Evolutionary conservation across 2,888 invertebrate species (phyloP), one percentile per base, ranked within the genome.

Genomic region (Agrilus cyanescens): DNA sequence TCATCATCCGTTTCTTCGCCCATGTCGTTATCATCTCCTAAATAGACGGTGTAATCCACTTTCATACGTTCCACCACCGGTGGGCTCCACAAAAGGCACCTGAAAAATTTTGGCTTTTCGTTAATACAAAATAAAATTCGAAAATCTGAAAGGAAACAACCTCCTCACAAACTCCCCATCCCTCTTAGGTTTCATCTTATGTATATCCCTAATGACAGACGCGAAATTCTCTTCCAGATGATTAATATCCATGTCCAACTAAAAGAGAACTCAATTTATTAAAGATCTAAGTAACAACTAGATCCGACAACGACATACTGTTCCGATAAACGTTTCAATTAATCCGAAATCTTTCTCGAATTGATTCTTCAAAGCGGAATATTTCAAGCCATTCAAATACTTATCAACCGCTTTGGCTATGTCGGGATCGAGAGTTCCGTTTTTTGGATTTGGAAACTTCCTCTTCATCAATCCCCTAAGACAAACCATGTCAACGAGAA

Each of bases 381-480:
- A 88, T 55, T 76, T 78, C 3, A 89, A 70, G 2, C 89, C 89
- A 40, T 76, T 68, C 0, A 77, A 67, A 52, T 82, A 82, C 55
- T 75, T 80, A 35, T 66, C 62, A 12, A 89, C 76, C 56, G 83
- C 65, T 3, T 61, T 66, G 0, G 59, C 62, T 1, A 90, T 61
- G 62, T 90, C 75, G 1, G 68, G 49, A 41, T 80, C 78, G 14
- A 91, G 58, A 1, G 83, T 85, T 32, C 85, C 87, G 32, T 55
- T 50, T 55, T 71, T 72, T 0, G 76, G 65, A 54, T 73, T 82
- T 0, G 91, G 91, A 63, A 87, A 88, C 54, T 76, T 78, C 47
- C 69, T 76, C 56, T 82, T 87, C 72, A 91, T 69, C 35, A 90
- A 59, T 2, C 89, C 90, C 48, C 87, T 73, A 43, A 91, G 69